Conservation (phyloP, 2,113 vertebrate genomes). For the Nerophis ophidion region DNA sequence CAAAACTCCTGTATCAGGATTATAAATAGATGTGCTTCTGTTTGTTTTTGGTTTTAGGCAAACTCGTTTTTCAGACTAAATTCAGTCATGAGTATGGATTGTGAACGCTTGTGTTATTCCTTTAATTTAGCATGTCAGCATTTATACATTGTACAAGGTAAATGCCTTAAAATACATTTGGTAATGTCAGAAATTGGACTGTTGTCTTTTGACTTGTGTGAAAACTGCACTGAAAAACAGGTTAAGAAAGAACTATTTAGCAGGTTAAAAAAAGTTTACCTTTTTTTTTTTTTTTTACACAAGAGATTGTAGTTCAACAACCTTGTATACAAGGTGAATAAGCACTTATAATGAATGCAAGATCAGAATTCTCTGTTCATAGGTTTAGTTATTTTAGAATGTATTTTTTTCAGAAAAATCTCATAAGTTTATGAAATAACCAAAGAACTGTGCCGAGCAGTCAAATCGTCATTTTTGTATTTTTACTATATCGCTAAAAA, state of each 20-base stretch:
- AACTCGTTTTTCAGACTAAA: conserved; percentile 43
- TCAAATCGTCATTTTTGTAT: conserved; percentile 6
- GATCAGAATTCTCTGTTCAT: conserved; percentile 7
- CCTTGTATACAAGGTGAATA: too few species aligned
- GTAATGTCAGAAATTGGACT: conserved; percentile 68
- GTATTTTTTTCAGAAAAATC: background rate
- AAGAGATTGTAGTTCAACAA: background rate
- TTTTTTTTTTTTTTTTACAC: conserved; percentile 50
- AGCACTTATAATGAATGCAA: conserved; percentile 2
- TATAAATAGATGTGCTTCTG: conserved; percentile 42
- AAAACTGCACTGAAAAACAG: conserved; percentile 25
- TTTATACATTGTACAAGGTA: conserved; percentile 83
- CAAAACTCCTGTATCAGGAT: conserved; percentile 77
- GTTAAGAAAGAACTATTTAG: conserved; percentile 12
- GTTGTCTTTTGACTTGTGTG: conserved; percentile 63
- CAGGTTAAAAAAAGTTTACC: conserved; percentile 21
- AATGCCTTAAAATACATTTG: conserved; percentile 75
- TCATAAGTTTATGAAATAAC: conserved; percentile 22
- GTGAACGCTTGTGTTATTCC: conserved; percentile 56
- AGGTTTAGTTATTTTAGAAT: background rate
- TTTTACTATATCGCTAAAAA: conserved; percentile 46
- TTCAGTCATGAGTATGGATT: conserved; percentile 31
- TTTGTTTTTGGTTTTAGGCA: conserved; percentile 50
- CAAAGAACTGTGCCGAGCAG: conserved; percentile 40
- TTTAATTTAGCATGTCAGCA: conserved; percentile 94